Base-by-base conservation (phyloP, 2,888 invertebrate species). In the Sarcophaga variegata region DNA sequence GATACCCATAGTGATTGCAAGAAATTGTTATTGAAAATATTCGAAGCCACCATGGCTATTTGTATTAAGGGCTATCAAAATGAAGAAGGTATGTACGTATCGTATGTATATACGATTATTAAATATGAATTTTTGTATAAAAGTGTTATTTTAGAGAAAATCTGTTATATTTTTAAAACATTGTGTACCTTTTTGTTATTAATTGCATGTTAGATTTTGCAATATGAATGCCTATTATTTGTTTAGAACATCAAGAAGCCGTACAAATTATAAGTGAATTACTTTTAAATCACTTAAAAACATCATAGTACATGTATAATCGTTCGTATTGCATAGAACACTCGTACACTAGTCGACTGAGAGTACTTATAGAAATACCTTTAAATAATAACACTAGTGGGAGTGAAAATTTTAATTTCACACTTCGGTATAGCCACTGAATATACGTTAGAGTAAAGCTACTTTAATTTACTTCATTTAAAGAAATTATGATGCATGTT, bases 31-130 rank as follows among this genome's bases (percentile, higher is more conserved):
- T 85, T 93, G 25, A 92, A 93, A 89, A 89, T 93, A 63, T 93
- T 93, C 85, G 93, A 93, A 88, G 91, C 92, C 62, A 91, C 92
- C 81, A 91, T 93, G 90, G 92, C 93, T 85, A 92, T 93, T 82
- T 91, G 92, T 85, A 90, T 93, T 74, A 91, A 92, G 88, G 92
- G 92, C 81, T 91, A 91, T 84, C 90, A 90, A 80, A 91, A 92
- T 86, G 90, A 90, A 88, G 91, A 90, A 89, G 92, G 93, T 93
- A 37, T 37, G 37, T 37, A 37, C 37, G 37, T 37, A 37, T 22
- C 37, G 1, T 8, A 27, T 27, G 6, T 2, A 8, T 37, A 37
- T 37, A 37, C 8, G 37, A 10, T 37, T 37, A 37, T 37, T 37
- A 37, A 37, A 37, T 37, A 37, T 37, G 8, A 37, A 10, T 37